Evolutionary conservation across 2,113 vertebrate species (phyloP), one percentile per base, ranked within the genome.

Genomic region (Phyllopteryx taeniolatus): DNA sequence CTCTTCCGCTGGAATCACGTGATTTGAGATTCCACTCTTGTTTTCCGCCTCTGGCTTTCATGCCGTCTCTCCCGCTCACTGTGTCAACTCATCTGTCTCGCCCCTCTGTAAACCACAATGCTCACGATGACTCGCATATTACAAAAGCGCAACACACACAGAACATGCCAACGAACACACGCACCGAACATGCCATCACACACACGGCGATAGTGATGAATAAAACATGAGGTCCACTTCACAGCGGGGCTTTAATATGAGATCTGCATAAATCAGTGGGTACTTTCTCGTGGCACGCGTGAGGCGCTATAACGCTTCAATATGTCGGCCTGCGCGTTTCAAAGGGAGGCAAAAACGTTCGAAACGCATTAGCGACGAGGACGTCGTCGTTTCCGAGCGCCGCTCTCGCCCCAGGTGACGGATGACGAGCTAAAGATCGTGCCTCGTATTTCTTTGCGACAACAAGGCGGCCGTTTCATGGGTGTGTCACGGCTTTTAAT

Each of bases 181-280:
- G 73, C 53, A 62, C 68, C 61, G 54, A 71, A 77, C 68, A 72
- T 43, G 77, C 73, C 59, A 54, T n/a, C 71, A 17, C 71, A 80
- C 71, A 80, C 76, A 71, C 60, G 67, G 72, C 66, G 10, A 53
- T 14, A 2, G 68, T 57, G 46, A 70, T 87, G 78, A 89, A 89
- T 87, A 89, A 87, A 70, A 73, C 81, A 85, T 83, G 78, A 87
- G 69, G 61, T 63, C 74, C 69, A 76, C 72, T 76, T 72, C 70
- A 27, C 78, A 73, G 75, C 27, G 44, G 39, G 39, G 69, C 71
- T 83, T 85, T 80, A 84, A 83, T 85, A 82, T 78, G 81, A 87
- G 83, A 79, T 85, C 83, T 85, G 56, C 85, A 83, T 87, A 85
- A 88, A 87, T 88, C 83, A 82, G 51, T 57, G 61, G 51, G 75